These are phyloP conservation scores for Paramormyrops hopkinsi DNA, from an alignment of 2,797 vertebrate genomes.

Conservation along the genomic window DNA sequence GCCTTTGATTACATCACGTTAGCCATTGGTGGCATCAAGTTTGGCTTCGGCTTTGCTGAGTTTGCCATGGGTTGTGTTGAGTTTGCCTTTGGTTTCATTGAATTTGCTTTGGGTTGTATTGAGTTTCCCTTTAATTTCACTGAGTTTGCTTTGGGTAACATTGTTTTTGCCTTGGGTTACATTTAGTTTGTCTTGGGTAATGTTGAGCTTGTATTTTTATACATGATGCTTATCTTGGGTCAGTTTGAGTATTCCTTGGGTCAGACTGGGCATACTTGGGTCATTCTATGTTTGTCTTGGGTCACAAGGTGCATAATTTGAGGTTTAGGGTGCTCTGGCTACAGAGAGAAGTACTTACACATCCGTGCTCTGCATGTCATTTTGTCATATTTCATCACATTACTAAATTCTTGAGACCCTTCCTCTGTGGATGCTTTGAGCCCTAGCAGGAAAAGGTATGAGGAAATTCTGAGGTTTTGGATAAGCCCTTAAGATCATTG, in stretches of 20 bases:
- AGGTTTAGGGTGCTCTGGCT: neutral
- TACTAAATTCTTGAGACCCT: neutral
- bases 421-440: slow-evolving; percentile 15
- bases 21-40: neutral
- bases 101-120: neutral
- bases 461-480: neutral
- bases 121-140: neutral
- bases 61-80: neutral
- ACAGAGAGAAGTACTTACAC: neutral
- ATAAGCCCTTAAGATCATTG: slow-evolving; percentile 21
- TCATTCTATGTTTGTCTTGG: neutral
- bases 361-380: neutral
- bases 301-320: neutral
- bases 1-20: neutral
- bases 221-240: neutral
- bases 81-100: neutral
- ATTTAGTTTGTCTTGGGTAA: neutral
- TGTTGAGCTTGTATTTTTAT: neutral
- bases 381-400: neutral
- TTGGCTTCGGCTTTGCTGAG: neutral
- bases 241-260: neutral
- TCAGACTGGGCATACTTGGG: neutral
- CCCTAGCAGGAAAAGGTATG: neutral
- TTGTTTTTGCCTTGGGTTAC: neutral
- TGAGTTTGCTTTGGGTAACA: neutral